Evolutionary conservation across 2,113 vertebrate genomes (phyloP).

Genomic region (Salvelinus sp.): DNA sequence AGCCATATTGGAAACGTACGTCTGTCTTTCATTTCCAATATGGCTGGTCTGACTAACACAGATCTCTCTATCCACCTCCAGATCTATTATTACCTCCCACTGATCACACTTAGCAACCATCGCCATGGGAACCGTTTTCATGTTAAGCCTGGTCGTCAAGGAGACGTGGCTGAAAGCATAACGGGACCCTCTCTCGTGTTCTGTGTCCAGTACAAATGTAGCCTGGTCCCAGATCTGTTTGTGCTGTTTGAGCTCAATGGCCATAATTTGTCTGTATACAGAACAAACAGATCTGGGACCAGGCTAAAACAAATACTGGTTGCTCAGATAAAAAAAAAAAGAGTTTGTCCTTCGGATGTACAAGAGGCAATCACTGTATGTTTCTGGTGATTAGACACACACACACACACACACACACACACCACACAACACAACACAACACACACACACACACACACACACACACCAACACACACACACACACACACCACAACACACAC

Average conservation of each 20-base stretch:
- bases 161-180: conserved; percentile 62
- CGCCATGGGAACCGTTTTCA: conserved; percentile 76
- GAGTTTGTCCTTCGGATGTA: conserved; percentile 8
- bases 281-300: no score
- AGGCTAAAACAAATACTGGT: not conserved
- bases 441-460: not conserved
- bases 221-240: conserved; percentile 30
- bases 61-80: conserved; percentile 7
- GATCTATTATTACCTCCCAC: conserved; percentile 56
- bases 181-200: conserved; percentile 30
- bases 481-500: not conserved
- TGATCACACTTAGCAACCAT: conserved; percentile 57
- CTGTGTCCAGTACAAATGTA: not conserved
- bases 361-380: conserved; percentile 31
- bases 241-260: not conserved
- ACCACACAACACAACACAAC: no score
- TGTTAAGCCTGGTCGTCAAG: conserved; percentile 70
- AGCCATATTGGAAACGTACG: not conserved
- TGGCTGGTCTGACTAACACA: not conserved
- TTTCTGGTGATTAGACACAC: conserved; percentile 33
- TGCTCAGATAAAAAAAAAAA: not conserved
- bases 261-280: not conserved
- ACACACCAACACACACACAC: no score
- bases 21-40: not conserved
- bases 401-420: no score